Conservation (phyloP, 2,797 vertebrate species). For the Siniperca obscura region DNA sequence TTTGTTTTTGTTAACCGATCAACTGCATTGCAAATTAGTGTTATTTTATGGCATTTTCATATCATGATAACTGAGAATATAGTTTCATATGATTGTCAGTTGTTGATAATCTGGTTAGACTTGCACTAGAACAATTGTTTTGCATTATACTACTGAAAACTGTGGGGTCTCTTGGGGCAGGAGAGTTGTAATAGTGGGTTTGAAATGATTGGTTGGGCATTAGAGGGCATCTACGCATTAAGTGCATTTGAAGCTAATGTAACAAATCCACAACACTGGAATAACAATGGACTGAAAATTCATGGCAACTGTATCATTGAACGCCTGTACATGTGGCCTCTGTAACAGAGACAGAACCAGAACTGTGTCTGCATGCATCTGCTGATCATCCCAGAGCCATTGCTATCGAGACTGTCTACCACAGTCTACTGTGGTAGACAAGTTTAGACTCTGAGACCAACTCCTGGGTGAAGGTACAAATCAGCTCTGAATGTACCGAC, state of each 20-base stretch:
- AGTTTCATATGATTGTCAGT: conserved; percentile 45
- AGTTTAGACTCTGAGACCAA: conserved; percentile 23
- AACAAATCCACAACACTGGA: conserved; percentile 74
- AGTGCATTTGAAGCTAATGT: conserved; percentile 48
- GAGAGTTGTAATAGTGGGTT: conserved; percentile 30
- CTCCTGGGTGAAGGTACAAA: conserved; percentile 26
- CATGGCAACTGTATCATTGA: conserved; percentile 28
- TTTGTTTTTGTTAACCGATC: conserved; percentile 43
- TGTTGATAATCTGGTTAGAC: conserved; percentile 60
- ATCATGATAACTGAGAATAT: conserved; percentile 19
- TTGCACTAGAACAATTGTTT: conserved; percentile 76
- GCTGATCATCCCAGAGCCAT: conserved; percentile 34
- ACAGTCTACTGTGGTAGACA: neutral
- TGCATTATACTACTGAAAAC: conserved; percentile 80
- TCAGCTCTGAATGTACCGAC: conserved; percentile 45
- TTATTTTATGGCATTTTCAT: conserved; percentile 49
- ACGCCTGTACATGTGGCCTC: conserved; percentile 39
- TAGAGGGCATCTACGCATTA: conserved; percentile 36
- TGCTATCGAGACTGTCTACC: neutral
- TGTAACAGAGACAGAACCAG: neutral
- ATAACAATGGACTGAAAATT: conserved; percentile 46
- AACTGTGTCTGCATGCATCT: conserved; percentile 44
- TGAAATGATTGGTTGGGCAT: conserved; percentile 58
- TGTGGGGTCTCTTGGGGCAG: conserved; percentile 25
- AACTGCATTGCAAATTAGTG: conserved; percentile 35